Percentiles rank a stretch among this genome's conserved stretches.
Conservation (phyloP, 2,113 vertebrate genomes). For the Thamnophis sirtalis region DNA sequence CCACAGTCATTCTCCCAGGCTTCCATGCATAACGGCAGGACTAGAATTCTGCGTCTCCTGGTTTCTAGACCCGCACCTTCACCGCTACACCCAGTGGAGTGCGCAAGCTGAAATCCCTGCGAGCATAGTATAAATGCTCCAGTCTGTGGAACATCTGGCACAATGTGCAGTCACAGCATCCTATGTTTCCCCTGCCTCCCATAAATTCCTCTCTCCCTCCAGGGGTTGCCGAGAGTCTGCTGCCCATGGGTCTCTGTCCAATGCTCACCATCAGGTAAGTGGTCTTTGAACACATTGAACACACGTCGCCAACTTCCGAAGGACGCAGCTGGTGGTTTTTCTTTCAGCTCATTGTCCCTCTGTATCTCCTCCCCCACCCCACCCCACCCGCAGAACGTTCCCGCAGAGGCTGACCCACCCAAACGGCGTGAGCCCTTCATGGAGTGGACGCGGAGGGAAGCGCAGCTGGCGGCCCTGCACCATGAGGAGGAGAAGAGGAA, state of each 20-base stretch:
- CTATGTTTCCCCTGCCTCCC: neutral
- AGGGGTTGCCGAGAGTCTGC: constrained; percentile 65
- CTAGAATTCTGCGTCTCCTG: neutral
- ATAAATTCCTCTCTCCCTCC: constrained; percentile 32
- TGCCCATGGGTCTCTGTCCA: constrained; percentile 57
- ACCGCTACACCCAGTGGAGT: neutral
- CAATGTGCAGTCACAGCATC: neutral
- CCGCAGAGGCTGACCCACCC: constrained; percentile 54
- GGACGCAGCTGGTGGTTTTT: neutral
- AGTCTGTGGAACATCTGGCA: neutral
- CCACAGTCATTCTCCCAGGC: too few species aligned
- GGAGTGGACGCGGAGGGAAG: constrained; percentile 86
- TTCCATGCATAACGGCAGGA: neutral
- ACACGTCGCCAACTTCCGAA: neutral
- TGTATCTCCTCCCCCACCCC: constrained; percentile 19
- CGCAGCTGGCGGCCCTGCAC: constrained; percentile 85
- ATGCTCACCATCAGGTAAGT: constrained; percentile 71
- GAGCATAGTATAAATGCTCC: neutral
- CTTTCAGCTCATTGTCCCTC: neutral
- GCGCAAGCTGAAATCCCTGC: neutral
- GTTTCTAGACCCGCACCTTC: neutral
- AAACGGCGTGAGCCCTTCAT: constrained; percentile 64
- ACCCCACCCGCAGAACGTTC: constrained; percentile 47
- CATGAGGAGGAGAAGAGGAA: constrained; percentile 89
- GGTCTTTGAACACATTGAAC: neutral